Evolutionary conservation across 2,888 invertebrate genomes (phyloP).

Genomic region (Coleophora flavipennella): DNA sequence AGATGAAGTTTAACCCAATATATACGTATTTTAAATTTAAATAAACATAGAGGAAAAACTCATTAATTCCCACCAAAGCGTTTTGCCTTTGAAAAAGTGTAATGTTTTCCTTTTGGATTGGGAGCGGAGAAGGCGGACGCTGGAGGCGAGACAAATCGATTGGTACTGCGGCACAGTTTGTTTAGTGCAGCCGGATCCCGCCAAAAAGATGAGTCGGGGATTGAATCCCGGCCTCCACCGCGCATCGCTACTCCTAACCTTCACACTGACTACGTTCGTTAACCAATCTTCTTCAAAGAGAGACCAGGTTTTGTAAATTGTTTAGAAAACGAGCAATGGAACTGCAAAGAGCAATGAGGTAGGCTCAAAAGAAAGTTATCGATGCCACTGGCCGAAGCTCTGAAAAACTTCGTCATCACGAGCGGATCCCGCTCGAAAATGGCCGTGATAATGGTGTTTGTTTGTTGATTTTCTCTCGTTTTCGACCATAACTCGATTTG

Average conservation of each 20-base stretch:
- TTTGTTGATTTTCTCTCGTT: slow-evolving; percentile 68
- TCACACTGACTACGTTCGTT: background rate
- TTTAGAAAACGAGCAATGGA: too few relatives aligned
- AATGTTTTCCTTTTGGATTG: slow-evolving; percentile 29
- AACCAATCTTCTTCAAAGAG: slow-evolving; percentile 22
- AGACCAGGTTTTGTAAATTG: too few relatives aligned
- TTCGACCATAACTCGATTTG: slow-evolving; percentile 69
- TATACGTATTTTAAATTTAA: background rate
- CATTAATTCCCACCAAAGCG: slow-evolving; percentile 2
- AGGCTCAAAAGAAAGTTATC: too few relatives aligned
- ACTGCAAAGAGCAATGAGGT: too few relatives aligned
- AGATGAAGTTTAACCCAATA: background rate
- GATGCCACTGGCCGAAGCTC: slow-evolving; percentile 17
- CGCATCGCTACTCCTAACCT: slow-evolving; percentile 1
- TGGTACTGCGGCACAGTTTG: slow-evolving; percentile 52
- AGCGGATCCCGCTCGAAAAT: slow-evolving; percentile 61
- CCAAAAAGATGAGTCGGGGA: slow-evolving; percentile 63
- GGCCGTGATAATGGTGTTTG: slow-evolving; percentile 68
- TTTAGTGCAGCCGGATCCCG: slow-evolving; percentile 54
- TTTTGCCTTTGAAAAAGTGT: slow-evolving; percentile 2
- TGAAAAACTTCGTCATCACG: slow-evolving; percentile 65
- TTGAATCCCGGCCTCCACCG: slow-evolving; percentile 42
- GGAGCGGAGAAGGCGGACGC: slow-evolving; percentile 8
- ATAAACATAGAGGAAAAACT: background rate
- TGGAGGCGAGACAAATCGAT: slow-evolving; percentile 53